Evolutionary conservation across 2,888 invertebrate genomes (phyloP).

Genomic region (Polyploca ridens): DNA sequence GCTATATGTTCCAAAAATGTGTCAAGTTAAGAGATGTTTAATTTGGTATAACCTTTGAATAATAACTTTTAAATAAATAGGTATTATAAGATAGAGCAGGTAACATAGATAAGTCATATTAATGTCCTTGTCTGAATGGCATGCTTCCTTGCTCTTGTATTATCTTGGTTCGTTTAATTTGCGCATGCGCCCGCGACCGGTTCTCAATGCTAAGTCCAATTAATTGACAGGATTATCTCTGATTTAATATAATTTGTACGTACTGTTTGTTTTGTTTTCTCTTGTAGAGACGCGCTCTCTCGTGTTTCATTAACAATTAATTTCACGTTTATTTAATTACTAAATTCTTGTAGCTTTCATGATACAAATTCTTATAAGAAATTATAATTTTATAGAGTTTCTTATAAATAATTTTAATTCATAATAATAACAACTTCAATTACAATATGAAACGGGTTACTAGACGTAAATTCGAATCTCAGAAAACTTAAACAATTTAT

Average conservation of each 20-base stretch:
- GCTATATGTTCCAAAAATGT: too few relatives aligned
- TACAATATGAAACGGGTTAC: neutral
- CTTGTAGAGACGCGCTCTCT: slow-evolving; percentile 53
- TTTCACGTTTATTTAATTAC: slow-evolving; percentile 45
- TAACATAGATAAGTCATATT: slow-evolving; percentile 53
- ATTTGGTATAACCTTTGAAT: too few relatives aligned
- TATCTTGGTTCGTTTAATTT: slow-evolving; percentile 67
- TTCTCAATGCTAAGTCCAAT: slow-evolving; percentile 81
- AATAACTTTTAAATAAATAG: neutral
- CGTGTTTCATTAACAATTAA: slow-evolving; percentile 56
- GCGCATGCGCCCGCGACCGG: slow-evolving; percentile 78
- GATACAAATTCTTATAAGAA: slow-evolving; percentile 15
- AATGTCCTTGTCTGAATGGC: slow-evolving; percentile 52
- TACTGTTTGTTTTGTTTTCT: slow-evolving; percentile 77
- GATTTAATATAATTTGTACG: slow-evolving; percentile 82
- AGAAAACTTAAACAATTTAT: neutral
- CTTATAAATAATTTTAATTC: neutral
- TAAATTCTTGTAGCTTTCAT: slow-evolving; percentile 19
- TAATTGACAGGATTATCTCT: slow-evolving; percentile 84
- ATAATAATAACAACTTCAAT: neutral
- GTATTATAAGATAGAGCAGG: slow-evolving; percentile 33
- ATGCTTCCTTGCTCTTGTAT: slow-evolving; percentile 57
- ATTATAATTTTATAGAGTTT: slow-evolving; percentile 17
- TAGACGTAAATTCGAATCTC: neutral
- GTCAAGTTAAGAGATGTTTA: neutral